Evolutionary conservation across 1,140 invertebrate species (phyloP), one percentile per base, ranked within the genome.

Genomic region (Laupala kohalensis): DNA sequence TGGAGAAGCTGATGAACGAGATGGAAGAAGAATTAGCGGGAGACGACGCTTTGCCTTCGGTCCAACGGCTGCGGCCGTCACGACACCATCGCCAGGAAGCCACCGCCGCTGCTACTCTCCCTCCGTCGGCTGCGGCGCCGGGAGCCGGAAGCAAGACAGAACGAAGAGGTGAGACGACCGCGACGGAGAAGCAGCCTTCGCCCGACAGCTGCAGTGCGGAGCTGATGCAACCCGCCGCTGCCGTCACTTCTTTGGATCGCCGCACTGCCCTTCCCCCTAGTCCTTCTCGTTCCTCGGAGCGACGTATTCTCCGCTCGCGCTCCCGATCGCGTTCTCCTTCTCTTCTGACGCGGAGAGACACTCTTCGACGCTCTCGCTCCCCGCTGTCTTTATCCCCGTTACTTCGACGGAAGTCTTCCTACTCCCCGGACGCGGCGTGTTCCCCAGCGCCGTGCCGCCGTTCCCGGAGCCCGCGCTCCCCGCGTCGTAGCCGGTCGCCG

Each of bases 1-100:
- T 68, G 5, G 67, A 68, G 27, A 68, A 68, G 27, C 28, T 68
- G 15, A 68, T 68, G 27, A 23, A 68, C 29, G 26, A 68, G 28
- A 27, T 68, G 13, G 67, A 68, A 23, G 19, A 68, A 23, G 67
- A 30, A 23, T 29, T 68, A 27, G 23, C 27, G 13, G 27, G 6
- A 23, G 37, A 53, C 37, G 37, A 13, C 37, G 9, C 19, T 19
- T 19, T 9, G 4, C 37, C 37, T 9, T n/a, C n/a, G n/a, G n/a
- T n/a, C n/a, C n/a, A n/a, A n/a, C n/a, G n/a, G n/a, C n/a, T n/a
- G n/a, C 37, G 37, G 37, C n/a, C n/a, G n/a, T n/a, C n/a, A n/a
- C n/a, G 37, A 13, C 37, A 53, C 37, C 37, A 53, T 53, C 37
- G 19, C 37, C 37, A 53, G 37, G 37, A 53, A 0, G 37, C 37